Evolutionary conservation across 2,888 invertebrate genomes (phyloP), one percentile per base, ranked within the genome.

Genomic region (Esperia sulphurella): DNA sequence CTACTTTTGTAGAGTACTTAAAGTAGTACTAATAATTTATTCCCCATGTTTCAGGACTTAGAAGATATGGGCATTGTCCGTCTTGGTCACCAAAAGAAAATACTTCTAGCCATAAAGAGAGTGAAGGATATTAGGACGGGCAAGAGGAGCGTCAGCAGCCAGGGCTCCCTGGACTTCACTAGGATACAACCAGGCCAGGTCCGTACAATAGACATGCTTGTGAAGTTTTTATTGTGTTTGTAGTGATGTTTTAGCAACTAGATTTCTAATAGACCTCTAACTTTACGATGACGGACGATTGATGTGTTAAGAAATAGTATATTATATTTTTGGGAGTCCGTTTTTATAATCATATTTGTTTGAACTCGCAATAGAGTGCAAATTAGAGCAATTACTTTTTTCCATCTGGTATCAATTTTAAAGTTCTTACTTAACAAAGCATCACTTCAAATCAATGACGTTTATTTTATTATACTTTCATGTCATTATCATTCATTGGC

Each of bases 31-130:
- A 45, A 10, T 29, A 44, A 29, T 8, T 13, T n/a, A 38, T 3
- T 10, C 37, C 40, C 45, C 43, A 33, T 37, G 41, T 73, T 66
- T 21, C 76, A 89, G 87, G 99, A 99, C 89, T 92, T 99, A 75
- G 99, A 99, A 90, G 99, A 99, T 75, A 97, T 99, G 80, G 96
- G 97, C 49, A 96, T 97, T 69, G 95, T 96, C 21, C 94, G 96
- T 71, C 88, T 97, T 72, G 99, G 99, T 33, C 99, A 99, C 81
- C 98, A 99, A 90, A 99, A 99, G 92, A 97, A 98, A 91, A 95
- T 99, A 63, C 93, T 98, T 74, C 91, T 99, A 73, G 99, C 99
- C 54, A 97, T 99, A 65, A 98, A 98, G 83, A 93, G 98, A 79
- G 95, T 99, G 46, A 98, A 98, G 85, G 97, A 98, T 76, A 96